Percentiles rank a stretch among this genome's conserved stretches.
Evolutionary conservation across 2,113 vertebrate species (phyloP).

Genomic region (Carassius gibelio): DNA sequence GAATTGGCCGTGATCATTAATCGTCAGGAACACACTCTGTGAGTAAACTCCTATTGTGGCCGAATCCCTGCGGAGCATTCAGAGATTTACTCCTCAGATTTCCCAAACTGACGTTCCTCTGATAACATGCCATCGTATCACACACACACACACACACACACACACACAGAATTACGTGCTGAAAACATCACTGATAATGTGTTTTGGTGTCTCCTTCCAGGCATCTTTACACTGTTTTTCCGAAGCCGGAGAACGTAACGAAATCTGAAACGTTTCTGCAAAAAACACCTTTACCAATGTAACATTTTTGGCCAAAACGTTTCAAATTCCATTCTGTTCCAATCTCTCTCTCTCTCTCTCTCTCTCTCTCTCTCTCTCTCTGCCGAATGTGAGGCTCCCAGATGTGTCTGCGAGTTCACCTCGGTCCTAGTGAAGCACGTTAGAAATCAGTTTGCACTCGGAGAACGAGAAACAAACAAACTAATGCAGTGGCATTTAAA

Average conservation of each 20-base stretch:
- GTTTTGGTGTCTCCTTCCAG: neutral
- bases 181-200: neutral
- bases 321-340: too few relatives aligned
- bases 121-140: neutral
- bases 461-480: too few relatives aligned
- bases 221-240: neutral
- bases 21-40: neutral
- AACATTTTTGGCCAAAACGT: conserved; percentile 85
- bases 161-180: neutral
- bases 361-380: too few relatives aligned
- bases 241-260: conserved; percentile 76
- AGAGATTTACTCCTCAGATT: conserved; percentile 25
- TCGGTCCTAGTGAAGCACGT: too few relatives aligned
- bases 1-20: neutral
- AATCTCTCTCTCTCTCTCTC: too few relatives aligned
- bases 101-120: conserved; percentile 45
- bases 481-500: too few relatives aligned
- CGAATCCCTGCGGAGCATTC: neutral
- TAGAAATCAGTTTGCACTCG: too few relatives aligned
- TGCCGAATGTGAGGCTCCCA: too few relatives aligned
- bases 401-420: too few relatives aligned
- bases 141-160: neutral
- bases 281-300: conserved; percentile 82
- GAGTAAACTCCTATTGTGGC: conserved; percentile 21
- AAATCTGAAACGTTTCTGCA: conserved; percentile 88